Evolutionary conservation across 1,140 invertebrate genomes (phyloP).

Genomic region (Drosophila lowei): DNA sequence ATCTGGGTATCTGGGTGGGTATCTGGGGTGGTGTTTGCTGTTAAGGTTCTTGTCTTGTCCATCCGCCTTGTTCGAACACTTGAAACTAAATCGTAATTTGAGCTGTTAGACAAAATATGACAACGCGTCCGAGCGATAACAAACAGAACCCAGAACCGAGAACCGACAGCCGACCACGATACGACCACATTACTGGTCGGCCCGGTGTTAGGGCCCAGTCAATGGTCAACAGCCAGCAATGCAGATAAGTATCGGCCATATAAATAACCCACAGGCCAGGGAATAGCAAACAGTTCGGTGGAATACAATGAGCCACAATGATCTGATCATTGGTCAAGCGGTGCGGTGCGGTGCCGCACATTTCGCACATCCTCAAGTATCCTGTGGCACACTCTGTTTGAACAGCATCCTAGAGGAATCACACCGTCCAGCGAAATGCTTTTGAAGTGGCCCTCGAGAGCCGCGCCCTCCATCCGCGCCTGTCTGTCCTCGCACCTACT

Average conservation of each 20-base stretch:
- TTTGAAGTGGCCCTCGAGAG: slow-evolving; percentile 52
- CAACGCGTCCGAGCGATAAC: slow-evolving; percentile 62
- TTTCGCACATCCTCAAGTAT: slow-evolving; percentile 58
- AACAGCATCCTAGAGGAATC: slow-evolving; percentile 28
- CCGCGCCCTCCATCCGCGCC: slow-evolving; percentile 20
- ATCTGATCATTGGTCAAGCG: slow-evolving; percentile 11
- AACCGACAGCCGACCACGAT: neutral
- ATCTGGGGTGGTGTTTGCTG: too few species aligned
- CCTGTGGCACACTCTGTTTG: slow-evolving; percentile 65
- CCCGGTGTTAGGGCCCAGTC: slow-evolving; percentile 9
- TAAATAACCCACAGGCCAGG: slow-evolving; percentile 49
- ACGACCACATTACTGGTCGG: slow-evolving; percentile 40
- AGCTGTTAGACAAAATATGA: slow-evolving; percentile 80
- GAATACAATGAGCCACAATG: slow-evolving; percentile 15
- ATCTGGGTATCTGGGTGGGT: neutral
- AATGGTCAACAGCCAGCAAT: slow-evolving; percentile 26
- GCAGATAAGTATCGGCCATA: slow-evolving; percentile 68
- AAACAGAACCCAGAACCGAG: neutral
- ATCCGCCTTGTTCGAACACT: slow-evolving; percentile 63
- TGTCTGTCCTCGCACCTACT: slow-evolving; percentile 35
- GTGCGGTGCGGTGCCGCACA: slow-evolving; percentile 19
- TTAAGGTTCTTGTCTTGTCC: slow-evolving; percentile 37
- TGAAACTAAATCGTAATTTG: slow-evolving; percentile 80
- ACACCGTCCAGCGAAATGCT: slow-evolving; percentile 49
- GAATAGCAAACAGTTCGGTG: neutral